These are phyloP conservation scores for Pao palembangensis DNA, from an alignment of 2,113 vertebrate genomes.

Conservation along the genomic window DNA sequence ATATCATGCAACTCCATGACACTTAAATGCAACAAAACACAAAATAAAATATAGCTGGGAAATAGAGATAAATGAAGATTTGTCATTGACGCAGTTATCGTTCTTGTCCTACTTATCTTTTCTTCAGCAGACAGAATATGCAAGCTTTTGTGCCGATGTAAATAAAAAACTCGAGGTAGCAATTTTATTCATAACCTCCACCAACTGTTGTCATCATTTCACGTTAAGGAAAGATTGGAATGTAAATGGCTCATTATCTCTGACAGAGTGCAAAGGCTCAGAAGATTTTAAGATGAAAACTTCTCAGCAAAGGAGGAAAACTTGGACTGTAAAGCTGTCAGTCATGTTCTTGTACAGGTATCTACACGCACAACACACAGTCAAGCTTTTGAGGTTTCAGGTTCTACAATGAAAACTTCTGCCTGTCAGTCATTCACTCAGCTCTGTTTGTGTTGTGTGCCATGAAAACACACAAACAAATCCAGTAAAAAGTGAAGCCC, in stretches of 20 bases:
- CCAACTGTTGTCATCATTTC: slow-evolving; percentile 49
- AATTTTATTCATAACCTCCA: slow-evolving; percentile 47
- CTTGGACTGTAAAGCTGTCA: slow-evolving; percentile 39
- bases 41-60: not conserved
- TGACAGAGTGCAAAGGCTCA: slow-evolving; percentile 46
- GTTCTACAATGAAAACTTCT: slow-evolving; percentile 22
- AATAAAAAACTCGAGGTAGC: slow-evolving; percentile 40
- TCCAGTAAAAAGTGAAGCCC: slow-evolving; percentile 2
- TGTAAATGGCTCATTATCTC: slow-evolving; percentile 68
- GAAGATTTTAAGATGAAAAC: slow-evolving; percentile 50
- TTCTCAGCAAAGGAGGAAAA: slow-evolving; percentile 12
- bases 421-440: slow-evolving; percentile 39
- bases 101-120: slow-evolving; percentile 2
- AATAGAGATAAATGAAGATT: slow-evolving; percentile 7
- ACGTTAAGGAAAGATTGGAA: slow-evolving; percentile 45
- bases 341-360: slow-evolving; percentile 26
- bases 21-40: too few species aligned
- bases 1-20: too few species aligned
- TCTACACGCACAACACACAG: slow-evolving; percentile 7
- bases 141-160: slow-evolving; percentile 33
- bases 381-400: not conserved
- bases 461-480: slow-evolving; percentile 6
- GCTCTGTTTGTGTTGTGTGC: slow-evolving; percentile 13
- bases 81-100: not conserved
- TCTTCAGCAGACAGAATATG: not conserved